Evolutionary conservation across 2,797 vertebrate genomes (phyloP).

Genomic region (Threskiornis aethiopicus): DNA sequence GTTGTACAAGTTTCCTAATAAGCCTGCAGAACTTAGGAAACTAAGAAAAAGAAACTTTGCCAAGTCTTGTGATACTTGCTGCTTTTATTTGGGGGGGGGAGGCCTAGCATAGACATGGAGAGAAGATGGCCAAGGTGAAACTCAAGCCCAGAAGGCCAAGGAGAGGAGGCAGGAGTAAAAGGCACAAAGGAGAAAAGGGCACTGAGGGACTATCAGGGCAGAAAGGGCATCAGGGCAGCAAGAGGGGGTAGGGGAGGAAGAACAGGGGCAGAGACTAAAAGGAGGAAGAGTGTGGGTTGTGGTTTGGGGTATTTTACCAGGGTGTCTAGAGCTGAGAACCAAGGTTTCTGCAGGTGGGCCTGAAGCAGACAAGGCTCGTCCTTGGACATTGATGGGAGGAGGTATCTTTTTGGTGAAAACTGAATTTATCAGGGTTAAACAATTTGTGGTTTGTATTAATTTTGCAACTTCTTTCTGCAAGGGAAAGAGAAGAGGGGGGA

Average conservation of each 20-base stretch:
- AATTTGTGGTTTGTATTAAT: background rate
- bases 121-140: background rate
- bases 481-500: background rate
- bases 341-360: background rate
- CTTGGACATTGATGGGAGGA: background rate
- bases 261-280: background rate
- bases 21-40: background rate
- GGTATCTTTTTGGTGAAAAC: background rate
- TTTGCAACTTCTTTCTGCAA: background rate
- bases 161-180: background rate
- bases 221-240: background rate
- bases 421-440: background rate
- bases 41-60: background rate
- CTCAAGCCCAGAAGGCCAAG: background rate
- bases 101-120: no score
- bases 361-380: background rate
- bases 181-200: background rate
- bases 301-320: background rate
- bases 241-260: background rate
- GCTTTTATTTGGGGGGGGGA: rapidly evolving
- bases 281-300: background rate
- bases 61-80: background rate
- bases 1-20: background rate
- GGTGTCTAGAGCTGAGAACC: background rate
- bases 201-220: background rate